phyloP scores from a whole-genome alignment of 2,113 vertebrate species.

The Caranx melampygus region DNA sequence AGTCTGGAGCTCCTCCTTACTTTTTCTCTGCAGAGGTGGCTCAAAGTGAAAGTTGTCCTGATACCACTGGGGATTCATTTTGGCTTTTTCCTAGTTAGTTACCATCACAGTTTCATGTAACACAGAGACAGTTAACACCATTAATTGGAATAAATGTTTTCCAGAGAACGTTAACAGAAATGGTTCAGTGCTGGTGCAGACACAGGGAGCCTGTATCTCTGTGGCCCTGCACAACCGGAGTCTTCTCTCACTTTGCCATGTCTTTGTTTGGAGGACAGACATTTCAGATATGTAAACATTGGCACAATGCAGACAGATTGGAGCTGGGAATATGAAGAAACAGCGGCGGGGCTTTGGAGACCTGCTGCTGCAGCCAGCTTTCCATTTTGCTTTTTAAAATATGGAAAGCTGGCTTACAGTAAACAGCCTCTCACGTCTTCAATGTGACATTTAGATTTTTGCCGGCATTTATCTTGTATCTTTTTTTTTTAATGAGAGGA shows the following conservation, averaged over 20 bases:
- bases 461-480: constrained; percentile 6
- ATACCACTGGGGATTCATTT: not conserved
- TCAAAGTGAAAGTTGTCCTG: not conserved
- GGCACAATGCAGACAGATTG: constrained; percentile 24
- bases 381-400: not conserved
- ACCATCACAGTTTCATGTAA: not conserved
- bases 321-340: constrained; percentile 34
- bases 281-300: constrained; percentile 54
- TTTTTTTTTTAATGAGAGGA: not conserved
- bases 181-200: not conserved
- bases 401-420: not conserved
- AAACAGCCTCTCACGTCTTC: not conserved
- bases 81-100: not conserved
- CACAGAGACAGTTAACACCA: not conserved
- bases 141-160: not conserved
- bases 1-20: not conserved
- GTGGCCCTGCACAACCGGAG: not conserved
- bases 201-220: not conserved
- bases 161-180: not conserved
- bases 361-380: not conserved
- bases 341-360: not conserved
- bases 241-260: constrained; percentile 1
- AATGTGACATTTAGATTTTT: constrained; percentile 8
- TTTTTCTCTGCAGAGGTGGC: not conserved
- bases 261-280: constrained; percentile 57